Evolutionary conservation across 2,888 invertebrate genomes (phyloP), one percentile per base, ranked within the genome.

Genomic region (Lasioglossum oenotherae): DNA sequence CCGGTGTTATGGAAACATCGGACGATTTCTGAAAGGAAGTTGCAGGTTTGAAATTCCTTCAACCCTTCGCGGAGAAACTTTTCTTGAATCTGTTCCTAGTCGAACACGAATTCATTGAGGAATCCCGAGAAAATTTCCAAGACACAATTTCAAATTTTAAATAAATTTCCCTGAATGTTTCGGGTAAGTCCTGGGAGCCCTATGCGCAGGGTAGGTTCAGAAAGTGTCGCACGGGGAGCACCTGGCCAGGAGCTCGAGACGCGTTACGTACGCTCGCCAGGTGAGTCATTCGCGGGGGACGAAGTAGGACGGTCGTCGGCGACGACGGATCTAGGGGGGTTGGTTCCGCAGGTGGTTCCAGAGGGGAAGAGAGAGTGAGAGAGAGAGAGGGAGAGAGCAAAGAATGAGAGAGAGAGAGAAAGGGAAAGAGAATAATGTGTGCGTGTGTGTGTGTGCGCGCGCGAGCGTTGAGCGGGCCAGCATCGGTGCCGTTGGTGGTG

Each of bases 331-430:
- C 76, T 60, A 74, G 82, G 79, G 81, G 89, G 86, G 88, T 86
- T 86, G 86, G 80, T 90, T 88, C 64, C 86, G 88, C 91, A 91
- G 92, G 92, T 92, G 92, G 90, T 91, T 92, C 86, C 87, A 81
- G 46, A 46, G 81, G 19, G 53, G 8, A 38, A 31, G 83, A 35
- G 35, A 35, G 60, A 31, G 81, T 19, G 64, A 31, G 60, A 57
- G 31, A 64, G 27, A 31, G 31, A 31, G 4, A n/a, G 60, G 1
- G 12, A 44, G 12, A 4, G 44, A 14, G 44, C 12, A 12, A 12
- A 1, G 27, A 27, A 57, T 38, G 69, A 46, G 75, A 79, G 57
- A 31, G 76, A 69, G 23, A 46, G 2, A 46, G 38, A 49, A 4
- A 16, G 46, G 19, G 49, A 49, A 49, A 49, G 49, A 49, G 19